phyloP scores from a whole-genome alignment of 2,113 vertebrate species.

The Candoia aspera region DNA sequence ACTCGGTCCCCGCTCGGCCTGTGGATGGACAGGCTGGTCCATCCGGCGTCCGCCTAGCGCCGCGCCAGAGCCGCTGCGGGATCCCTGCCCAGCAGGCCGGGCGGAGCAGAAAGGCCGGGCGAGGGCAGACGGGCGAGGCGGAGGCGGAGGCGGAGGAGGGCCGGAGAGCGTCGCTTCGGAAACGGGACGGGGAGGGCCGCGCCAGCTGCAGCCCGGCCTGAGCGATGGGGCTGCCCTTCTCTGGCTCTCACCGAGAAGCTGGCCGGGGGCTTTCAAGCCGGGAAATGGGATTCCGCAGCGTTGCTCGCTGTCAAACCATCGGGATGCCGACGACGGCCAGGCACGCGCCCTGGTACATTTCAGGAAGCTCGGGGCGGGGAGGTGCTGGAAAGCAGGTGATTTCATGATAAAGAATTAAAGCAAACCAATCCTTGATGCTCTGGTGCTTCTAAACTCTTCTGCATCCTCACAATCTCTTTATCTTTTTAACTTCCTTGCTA shows the following conservation, averaged over 20 bases:
- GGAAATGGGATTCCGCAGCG: background rate
- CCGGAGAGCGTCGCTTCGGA: background rate
- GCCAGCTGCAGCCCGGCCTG: background rate
- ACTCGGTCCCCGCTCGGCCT: background rate
- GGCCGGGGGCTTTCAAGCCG: background rate
- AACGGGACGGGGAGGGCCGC: background rate
- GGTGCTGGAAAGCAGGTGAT: background rate
- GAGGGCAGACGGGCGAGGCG: background rate
- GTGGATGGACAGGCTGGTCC: background rate
- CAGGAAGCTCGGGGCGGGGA: no score
- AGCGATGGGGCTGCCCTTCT: background rate
- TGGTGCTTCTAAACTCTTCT: background rate
- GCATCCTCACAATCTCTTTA: background rate
- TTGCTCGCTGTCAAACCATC: background rate
- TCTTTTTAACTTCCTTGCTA: background rate
- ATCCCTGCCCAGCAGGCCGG: background rate
- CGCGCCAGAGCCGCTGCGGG: background rate
- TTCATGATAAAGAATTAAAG: accelerated
- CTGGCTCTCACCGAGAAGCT: background rate
- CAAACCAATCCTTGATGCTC: background rate
- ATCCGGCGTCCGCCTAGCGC: no score
- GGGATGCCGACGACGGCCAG: background rate
- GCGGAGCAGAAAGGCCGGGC: background rate
- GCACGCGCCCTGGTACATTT: background rate
- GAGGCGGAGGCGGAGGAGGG: background rate